Evolutionary conservation across 2,888 invertebrate species (phyloP).

Genomic region (Tigriopus californicus): DNA sequence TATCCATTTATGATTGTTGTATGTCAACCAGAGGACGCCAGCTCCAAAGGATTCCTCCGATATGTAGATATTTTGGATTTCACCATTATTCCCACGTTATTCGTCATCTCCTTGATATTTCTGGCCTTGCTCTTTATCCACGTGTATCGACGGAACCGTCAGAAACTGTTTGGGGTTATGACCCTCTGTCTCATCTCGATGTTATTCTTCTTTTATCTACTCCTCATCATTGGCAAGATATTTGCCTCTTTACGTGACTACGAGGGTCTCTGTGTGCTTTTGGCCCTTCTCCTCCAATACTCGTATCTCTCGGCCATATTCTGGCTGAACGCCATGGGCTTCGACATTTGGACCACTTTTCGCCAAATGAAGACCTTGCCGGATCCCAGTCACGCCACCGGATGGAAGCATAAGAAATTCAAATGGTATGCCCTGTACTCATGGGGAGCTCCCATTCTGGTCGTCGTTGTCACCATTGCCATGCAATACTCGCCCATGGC

Average conservation of each 20-base stretch:
- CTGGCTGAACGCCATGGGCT: slow-evolving; percentile 1
- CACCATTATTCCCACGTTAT: background rate
- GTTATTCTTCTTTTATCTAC: background rate
- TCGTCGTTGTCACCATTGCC: slow-evolving; percentile 2
- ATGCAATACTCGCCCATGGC: background rate
- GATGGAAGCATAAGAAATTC: background rate
- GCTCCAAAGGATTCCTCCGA: background rate
- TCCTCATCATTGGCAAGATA: background rate
- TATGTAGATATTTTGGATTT: background rate
- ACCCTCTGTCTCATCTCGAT: background rate
- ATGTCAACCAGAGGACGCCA: background rate
- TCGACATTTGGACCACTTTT: background rate
- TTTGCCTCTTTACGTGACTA: no score
- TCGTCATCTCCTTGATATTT: background rate
- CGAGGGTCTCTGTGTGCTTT: background rate
- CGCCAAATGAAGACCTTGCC: background rate
- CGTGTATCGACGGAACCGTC: background rate
- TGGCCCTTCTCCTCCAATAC: background rate
- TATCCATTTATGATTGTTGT: background rate
- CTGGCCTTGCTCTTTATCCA: background rate
- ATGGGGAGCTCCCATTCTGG: background rate
- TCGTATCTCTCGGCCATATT: background rate
- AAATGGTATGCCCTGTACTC: background rate
- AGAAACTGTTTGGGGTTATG: background rate
- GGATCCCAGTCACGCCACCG: no score